phyloP scores from a whole-genome alignment of 2,888 invertebrate species.

The Ischnura elegans region DNA sequence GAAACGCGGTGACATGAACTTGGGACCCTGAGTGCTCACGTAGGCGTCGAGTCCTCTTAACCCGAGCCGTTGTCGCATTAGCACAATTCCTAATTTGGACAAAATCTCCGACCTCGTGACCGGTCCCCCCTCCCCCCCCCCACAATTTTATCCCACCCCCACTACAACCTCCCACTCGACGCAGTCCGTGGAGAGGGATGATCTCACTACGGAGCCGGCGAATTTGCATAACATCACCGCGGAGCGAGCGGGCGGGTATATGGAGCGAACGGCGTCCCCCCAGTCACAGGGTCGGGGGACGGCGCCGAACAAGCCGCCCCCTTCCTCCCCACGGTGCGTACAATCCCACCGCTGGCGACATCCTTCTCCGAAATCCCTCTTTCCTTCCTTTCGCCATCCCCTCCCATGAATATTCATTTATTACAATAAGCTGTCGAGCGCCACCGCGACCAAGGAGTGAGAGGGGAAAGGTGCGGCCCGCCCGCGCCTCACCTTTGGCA shows the following conservation, averaged over 20 bases:
- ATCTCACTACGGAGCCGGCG: background rate
- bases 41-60: background rate
- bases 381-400: background rate
- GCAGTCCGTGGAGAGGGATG: background rate
- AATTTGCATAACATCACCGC: constrained; percentile 56
- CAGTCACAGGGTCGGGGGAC: background rate
- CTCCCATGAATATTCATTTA: constrained; percentile 47
- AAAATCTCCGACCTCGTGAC: background rate
- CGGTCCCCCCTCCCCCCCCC: background rate
- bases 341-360: background rate
- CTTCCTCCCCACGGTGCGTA: background rate
- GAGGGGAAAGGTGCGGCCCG: background rate
- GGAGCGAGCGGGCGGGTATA: background rate
- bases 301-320: background rate
- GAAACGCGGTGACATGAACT: background rate
- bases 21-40: background rate
- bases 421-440: constrained; percentile 24
- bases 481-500: background rate
- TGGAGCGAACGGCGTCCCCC: background rate
- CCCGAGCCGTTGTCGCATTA: background rate
- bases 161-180: background rate
- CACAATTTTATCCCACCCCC: no score
- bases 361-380: background rate
- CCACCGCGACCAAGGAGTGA: background rate
- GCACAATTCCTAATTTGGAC: constrained; percentile 24